Conservation (phyloP, 2,797 vertebrate genomes). For the Etheostoma perlongum region DNA sequence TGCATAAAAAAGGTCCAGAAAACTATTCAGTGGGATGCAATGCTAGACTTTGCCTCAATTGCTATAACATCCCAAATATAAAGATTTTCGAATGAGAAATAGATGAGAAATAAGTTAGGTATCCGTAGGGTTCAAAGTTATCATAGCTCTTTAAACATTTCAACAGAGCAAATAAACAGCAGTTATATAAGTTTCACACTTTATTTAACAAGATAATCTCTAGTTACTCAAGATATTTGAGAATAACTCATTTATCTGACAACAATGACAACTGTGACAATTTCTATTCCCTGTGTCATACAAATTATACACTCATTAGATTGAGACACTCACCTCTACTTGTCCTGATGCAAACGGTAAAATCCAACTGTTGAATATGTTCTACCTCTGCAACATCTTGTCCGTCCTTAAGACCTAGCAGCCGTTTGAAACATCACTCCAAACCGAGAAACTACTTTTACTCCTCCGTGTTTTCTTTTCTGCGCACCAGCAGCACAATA, state of each 20-base stretch:
- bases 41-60: too few relatives aligned
- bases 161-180: background rate
- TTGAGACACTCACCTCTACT: slow-evolving; percentile 66
- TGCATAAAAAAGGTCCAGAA: background rate
- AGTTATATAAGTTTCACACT: background rate
- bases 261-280: background rate
- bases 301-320: background rate
- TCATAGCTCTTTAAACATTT: background rate
- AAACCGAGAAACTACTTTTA: slow-evolving; percentile 35
- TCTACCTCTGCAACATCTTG: slow-evolving; percentile 66
- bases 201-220: background rate
- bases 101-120: background rate
- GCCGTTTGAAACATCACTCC: slow-evolving; percentile 52
- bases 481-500: slow-evolving; percentile 34
- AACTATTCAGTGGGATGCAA: background rate
- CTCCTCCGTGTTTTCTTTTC: slow-evolving; percentile 45
- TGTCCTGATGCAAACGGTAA: slow-evolving; percentile 40
- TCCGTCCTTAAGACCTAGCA: slow-evolving; percentile 49
- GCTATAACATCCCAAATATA: background rate
- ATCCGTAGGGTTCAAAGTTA: background rate
- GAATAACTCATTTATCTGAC: background rate
- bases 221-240: background rate
- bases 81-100: background rate
- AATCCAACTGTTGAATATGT: slow-evolving; percentile 37
- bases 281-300: background rate